Evolutionary conservation across 2,888 invertebrate species (phyloP), one percentile per base, ranked within the genome.

Genomic region (Meteorus cinctellus): DNA sequence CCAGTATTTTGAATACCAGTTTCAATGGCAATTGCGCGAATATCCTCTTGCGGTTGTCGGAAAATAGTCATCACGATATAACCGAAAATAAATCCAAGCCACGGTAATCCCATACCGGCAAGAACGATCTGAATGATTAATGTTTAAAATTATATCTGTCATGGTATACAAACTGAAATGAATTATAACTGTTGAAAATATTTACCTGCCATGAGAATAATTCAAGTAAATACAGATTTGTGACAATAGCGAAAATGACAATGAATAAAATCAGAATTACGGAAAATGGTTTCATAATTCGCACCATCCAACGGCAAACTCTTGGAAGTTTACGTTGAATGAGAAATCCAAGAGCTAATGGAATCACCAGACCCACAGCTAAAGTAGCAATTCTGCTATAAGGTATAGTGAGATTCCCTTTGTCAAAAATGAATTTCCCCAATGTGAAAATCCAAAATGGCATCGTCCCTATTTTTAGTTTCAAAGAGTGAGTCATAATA

Each of bases 1-100:
- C 97, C 97, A 0, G 97, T 97, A 90, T 98, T 98, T 90, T 98
- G 97, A 72, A 98, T 94, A 70, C 98, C 97, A 4, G 96, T 96
- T 91, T 98, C 98, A 68, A 98, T 94, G 67, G 96, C 94, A 84
- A 98, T 97, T 5, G 98, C 96, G n/a, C 96, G 90, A 2, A 94
- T 91, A 88, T 97, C 96, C 3, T 91, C 88, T 62, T 91, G 88
- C 5, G 93, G 91, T 86, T 95, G 95, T 34, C 91, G 91, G 16
- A 92, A 90, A 0, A 93, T 34, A 71, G 91, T 90, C 0, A 96
- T 94, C 0, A 93, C 83, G 10, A 92, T 62, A 87, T 93, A 94
- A 1, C 96, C 97, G 51, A 93, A 90, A 2, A 91, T 71, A 88
- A 96, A 97, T 0, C 97, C 97, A 45, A 96, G 86, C 94, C 95